These are phyloP conservation scores for Metaphire vulgaris DNA, from an alignment of 1,140 invertebrate species.

Conservation along the genomic window DNA sequence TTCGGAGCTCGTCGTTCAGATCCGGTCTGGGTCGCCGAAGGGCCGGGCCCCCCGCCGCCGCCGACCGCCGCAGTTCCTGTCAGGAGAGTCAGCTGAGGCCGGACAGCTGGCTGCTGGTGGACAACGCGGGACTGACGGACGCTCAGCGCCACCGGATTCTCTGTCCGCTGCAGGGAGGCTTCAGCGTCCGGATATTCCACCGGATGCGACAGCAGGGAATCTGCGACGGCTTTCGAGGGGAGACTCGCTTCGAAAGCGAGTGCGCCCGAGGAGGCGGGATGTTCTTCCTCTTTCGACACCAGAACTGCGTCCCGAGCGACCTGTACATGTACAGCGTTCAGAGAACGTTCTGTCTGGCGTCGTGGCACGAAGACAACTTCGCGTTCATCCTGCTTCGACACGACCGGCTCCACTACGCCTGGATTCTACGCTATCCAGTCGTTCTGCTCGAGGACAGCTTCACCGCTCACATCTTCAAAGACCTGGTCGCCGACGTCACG, in stretches of 20 bases:
- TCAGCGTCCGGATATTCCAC: slow-evolving; percentile 25
- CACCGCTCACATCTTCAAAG: slow-evolving; percentile 23
- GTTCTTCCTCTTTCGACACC: slow-evolving; percentile 24
- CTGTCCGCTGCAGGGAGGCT: slow-evolving; percentile 24
- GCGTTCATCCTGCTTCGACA: slow-evolving; percentile 22
- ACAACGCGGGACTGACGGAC: slow-evolving; percentile 12
- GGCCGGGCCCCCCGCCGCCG: no score
- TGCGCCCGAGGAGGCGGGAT: slow-evolving; percentile 23
- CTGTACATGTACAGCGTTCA: slow-evolving; percentile 16
- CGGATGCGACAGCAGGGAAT: slow-evolving; percentile 2
- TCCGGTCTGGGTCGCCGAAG: background rate
- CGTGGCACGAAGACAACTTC: slow-evolving; percentile 18
- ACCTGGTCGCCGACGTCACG: slow-evolving; percentile 16
- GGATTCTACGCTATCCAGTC: slow-evolving; percentile 18
- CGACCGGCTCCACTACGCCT: slow-evolving; percentile 16
- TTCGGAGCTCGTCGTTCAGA: background rate
- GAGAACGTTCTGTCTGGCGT: slow-evolving; percentile 18
- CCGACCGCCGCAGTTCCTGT: background rate
- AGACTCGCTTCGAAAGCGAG: slow-evolving; percentile 27
- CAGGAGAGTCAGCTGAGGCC: slow-evolving; percentile 11
- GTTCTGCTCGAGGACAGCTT: slow-evolving; percentile 12
- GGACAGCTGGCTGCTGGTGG: slow-evolving; percentile 22
- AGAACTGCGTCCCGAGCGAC: slow-evolving; percentile 22
- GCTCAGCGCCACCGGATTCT: background rate
- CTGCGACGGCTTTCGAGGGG: slow-evolving; percentile 24